These are phyloP conservation scores for Antechinus flavipes DNA, from an alignment of 2,113 vertebrate species.

Conservation along the genomic window DNA sequence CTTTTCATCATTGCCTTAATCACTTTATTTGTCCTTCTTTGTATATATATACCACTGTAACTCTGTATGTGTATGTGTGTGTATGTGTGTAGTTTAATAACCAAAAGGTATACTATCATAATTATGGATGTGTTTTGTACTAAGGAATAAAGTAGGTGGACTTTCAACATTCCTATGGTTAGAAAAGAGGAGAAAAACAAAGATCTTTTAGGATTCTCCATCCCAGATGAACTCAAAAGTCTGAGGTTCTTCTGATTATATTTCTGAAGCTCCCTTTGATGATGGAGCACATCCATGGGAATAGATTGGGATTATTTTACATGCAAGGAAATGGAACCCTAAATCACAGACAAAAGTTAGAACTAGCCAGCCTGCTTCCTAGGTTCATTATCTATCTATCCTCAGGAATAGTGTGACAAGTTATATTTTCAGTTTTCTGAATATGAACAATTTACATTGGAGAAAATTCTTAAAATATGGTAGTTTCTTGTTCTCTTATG, in stretches of 20 bases:
- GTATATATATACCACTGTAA: background rate
- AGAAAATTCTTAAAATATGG: background rate
- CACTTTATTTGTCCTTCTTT: slow-evolving; percentile 41
- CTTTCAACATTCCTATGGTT: slow-evolving; percentile 5
- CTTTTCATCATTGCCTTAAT: slow-evolving; percentile 1
- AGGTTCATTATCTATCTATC: background rate
- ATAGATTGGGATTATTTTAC: slow-evolving; percentile 12
- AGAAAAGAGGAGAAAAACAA: background rate
- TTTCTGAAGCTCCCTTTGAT: background rate
- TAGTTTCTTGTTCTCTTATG: slow-evolving; percentile 8
- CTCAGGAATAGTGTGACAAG: slow-evolving; percentile 2
- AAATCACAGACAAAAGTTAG: slow-evolving; percentile 30
- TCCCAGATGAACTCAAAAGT: slow-evolving; percentile 9
- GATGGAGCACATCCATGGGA: slow-evolving; percentile 3
- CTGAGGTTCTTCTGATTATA: slow-evolving; percentile 30
- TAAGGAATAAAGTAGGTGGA: slow-evolving; percentile 15
- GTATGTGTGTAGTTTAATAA: background rate
- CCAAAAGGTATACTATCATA: background rate
- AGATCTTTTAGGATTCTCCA: background rate
- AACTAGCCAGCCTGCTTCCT: background rate
- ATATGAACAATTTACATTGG: slow-evolving; percentile 22
- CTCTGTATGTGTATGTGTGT: too few relatives aligned
- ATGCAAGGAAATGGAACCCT: slow-evolving; percentile 26
- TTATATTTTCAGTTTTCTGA: slow-evolving; percentile 7
- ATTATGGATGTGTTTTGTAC: background rate